These are phyloP conservation scores for Ochropacha duplaris DNA, from an alignment of 2,888 invertebrate species.

Conservation along the genomic window DNA sequence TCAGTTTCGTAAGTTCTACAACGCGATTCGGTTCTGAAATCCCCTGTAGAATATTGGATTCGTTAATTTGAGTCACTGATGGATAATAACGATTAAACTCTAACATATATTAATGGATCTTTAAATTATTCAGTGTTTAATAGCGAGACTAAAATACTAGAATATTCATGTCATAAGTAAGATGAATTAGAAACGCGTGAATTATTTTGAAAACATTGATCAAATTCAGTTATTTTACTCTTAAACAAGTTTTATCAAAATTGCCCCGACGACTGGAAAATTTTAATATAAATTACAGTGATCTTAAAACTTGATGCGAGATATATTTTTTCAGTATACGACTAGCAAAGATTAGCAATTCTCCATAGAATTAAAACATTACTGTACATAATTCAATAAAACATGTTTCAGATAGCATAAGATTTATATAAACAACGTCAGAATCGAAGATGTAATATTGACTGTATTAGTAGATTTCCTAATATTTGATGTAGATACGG, in stretches of 20 bases:
- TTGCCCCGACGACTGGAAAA: neutral
- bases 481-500: conserved; percentile 52
- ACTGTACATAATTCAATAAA: neutral
- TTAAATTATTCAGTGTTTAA: neutral
- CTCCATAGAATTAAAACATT: neutral
- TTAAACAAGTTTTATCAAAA: neutral
- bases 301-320: neutral
- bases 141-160: neutral
- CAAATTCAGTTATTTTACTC: neutral
- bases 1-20: conserved; percentile 49
- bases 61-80: neutral
- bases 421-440: neutral
- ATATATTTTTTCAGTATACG: neutral
- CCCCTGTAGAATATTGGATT: neutral
- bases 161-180: neutral
- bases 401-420: neutral
- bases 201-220: neutral
- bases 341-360: neutral
- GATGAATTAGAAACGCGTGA: neutral
- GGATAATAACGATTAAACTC: neutral
- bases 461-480: conserved; percentile 26
- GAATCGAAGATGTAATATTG: neutral
- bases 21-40: conserved; percentile 4
- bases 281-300: neutral
- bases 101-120: neutral